Evolutionary conservation across 2,888 invertebrate species (phyloP), one percentile per base, ranked within the genome.

Genomic region (Teinopalpus imperialis): DNA sequence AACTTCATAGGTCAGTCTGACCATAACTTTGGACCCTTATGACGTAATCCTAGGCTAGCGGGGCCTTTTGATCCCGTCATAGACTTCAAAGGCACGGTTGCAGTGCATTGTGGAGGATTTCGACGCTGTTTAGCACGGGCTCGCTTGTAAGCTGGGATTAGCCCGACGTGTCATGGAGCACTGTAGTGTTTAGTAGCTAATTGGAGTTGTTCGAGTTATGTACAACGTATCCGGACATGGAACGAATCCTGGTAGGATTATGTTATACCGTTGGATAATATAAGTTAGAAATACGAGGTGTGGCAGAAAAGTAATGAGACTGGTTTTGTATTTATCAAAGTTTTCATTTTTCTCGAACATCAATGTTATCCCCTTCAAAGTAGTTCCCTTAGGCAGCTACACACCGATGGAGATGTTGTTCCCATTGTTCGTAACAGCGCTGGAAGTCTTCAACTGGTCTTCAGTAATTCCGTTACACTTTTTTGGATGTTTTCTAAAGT

Each of bases 51-150:
- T 24, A 54, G 48, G 34, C 56, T 56, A 54, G 56, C 54, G 52
- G 54, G 63, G 67, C 71, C 71, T 69, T 77, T 76, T 86, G 82
- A 87, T 87, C 86, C 86, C 69, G 70, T 72, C 77, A 78, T 73
- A 82, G 81, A 79, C 79, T 72, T 77, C 79, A 76, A 81, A 80
- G 80, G 81, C 85, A 83, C 82, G 86, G 65, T 71, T 73, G 61
- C 67, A 69, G 61, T 69, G 72, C 75, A 71, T 68, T 74, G 78
- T 69, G 57, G 68, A 63, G 74, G 72, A 74, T 73, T 74, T 71
- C 65, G 57, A 51, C 53, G 66, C 70, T 77, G 75, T 77, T 78
- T 72, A 77, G 75, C 68, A 61, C 70, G 65, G 74, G 68, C 66
- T 64, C 63, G 64, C 65, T 55, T 69, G 77, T 83, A 82, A 83